Base-by-base conservation (phyloP, 2,888 invertebrate species). In the Mythimna pallens region DNA sequence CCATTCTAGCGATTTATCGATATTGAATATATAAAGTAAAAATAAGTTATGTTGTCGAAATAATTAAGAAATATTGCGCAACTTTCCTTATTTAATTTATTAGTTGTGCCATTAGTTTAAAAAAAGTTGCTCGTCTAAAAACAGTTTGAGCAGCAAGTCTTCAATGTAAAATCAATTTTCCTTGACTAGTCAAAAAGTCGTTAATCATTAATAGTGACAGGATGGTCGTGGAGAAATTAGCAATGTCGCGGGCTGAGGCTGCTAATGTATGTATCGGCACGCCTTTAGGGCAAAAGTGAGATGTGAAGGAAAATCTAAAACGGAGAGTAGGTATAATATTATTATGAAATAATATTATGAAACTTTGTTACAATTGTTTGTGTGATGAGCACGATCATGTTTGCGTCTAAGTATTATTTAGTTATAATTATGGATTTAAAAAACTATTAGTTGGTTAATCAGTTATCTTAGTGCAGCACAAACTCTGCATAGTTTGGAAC, bases 101-200 rank as follows among this genome's bases (percentile, higher is more conserved):
- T 47, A 47, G 17, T 17, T 1, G 47, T 47, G 12, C 3, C 36
- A 40, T 7, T 22, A 22, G 9, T 25, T 6, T 55, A 6, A 10
- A 55, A 55, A 34, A 55, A 22, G 22, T 25, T 9, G 43, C 50
- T 7, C 30, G 20, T 58, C 2, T 58, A 8, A 43, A 10, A 7
- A 2, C 3, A 20, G 25, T 22, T 54, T 52, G 12, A 30, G 47
- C 64, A 54, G 36, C 36, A 22, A 40, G 40, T 50, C 30, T 66
- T 73, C 70, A 68, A 73, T 72, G 64, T 66, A 70, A 85, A 86
- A 83, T 86, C 81, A 86, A 84, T 83, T 78, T 84, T 62, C 68
- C 66, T 63, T 72, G 67, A 76, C 65, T 69, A 78, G 63, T 70
- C 43, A 59, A 55, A 67, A 61, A 58, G 65, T 81, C 84, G 75